Evolutionary conservation across 1,140 invertebrate species (phyloP).

Genomic region (Bombus waltoni): DNA sequence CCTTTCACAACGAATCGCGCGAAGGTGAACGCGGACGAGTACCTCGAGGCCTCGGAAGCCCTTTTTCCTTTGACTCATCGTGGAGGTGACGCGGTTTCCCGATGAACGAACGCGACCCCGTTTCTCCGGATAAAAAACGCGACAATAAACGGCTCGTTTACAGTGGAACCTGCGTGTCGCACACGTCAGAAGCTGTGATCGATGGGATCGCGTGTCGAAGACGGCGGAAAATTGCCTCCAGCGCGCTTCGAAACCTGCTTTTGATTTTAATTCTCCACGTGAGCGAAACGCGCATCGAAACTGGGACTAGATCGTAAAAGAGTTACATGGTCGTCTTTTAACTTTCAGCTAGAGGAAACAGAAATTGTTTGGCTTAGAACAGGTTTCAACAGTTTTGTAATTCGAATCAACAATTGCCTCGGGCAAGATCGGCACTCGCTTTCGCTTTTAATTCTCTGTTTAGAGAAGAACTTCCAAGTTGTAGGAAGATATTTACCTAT

Average conservation of each 20-base stretch:
- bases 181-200: neutral
- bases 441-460: neutral
- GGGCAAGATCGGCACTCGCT: neutral
- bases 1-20: constrained; percentile 22
- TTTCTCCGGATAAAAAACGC: constrained; percentile 42
- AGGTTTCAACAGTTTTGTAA: neutral
- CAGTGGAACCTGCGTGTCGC: neutral
- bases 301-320: neutral
- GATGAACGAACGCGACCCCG: constrained; percentile 41
- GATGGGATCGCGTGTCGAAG: constrained; percentile 33
- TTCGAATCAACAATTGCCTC: neutral
- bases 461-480: neutral
- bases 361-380: neutral
- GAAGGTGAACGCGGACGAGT: constrained; percentile 1
- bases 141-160: constrained; percentile 47
- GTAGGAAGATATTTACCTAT: neutral
- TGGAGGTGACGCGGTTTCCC: constrained; percentile 29
- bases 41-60: constrained; percentile 31
- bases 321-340: neutral
- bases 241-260: neutral
- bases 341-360: neutral
- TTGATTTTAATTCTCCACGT: constrained; percentile 3
- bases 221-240: neutral
- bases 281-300: neutral
- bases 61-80: constrained; percentile 57